Conservation (phyloP, 2,888 invertebrate species). For the Polymixis flavicincta region DNA sequence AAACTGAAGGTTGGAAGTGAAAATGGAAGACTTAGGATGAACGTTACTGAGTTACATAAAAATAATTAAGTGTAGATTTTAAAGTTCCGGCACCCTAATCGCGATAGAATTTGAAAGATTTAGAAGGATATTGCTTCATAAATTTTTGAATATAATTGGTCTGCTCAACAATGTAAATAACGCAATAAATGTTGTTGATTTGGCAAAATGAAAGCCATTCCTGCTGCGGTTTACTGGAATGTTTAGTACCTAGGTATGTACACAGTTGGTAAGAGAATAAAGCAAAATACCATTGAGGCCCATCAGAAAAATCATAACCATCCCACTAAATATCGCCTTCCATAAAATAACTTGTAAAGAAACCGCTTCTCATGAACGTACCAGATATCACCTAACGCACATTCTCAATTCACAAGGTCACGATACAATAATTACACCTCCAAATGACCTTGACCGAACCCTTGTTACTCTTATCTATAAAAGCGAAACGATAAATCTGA, state of each 20-base stretch:
- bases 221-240: neutral
- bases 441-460: conserved; percentile 31
- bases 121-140: too few relatives aligned
- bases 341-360: neutral
- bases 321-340: neutral
- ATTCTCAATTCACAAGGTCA: conserved; percentile 11
- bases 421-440: conserved; percentile 30
- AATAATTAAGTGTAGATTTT: neutral
- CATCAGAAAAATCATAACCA: neutral
- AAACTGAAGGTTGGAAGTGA: too few relatives aligned
- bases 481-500: conserved; percentile 55
- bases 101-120: too few relatives aligned
- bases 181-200: too few relatives aligned
- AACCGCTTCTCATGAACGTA: neutral
- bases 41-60: neutral
- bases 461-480: conserved; percentile 26
- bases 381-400: neutral
- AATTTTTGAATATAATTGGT: too few relatives aligned
- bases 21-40: neutral
- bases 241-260: too few relatives aligned
- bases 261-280: neutral
- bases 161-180: too few relatives aligned
- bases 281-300: neutral
- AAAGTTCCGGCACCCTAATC: too few relatives aligned
- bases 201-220: too few relatives aligned